Conservation (phyloP, 2,113 vertebrate species). For the Macrotis lagotis region DNA sequence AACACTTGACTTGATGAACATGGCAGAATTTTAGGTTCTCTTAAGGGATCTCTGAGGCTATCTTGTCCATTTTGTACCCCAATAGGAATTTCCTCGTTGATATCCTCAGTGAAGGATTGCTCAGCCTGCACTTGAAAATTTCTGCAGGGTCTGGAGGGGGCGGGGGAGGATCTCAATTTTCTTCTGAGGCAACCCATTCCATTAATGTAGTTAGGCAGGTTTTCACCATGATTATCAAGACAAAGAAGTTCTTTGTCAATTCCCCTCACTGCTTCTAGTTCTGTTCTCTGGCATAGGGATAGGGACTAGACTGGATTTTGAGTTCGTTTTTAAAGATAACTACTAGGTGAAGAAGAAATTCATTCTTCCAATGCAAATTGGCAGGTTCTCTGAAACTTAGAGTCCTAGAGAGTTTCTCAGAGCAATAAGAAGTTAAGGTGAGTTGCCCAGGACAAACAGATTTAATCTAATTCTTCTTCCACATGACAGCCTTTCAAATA, state of each 20-base stretch:
- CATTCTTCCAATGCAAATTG: neutral
- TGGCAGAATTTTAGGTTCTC: neutral
- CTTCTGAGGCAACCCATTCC: neutral
- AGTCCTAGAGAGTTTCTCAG: neutral
- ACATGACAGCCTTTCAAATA: neutral
- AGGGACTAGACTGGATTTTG: neutral
- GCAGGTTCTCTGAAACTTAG: neutral
- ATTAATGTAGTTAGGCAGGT: neutral
- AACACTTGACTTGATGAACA: neutral
- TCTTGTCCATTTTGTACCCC: neutral
- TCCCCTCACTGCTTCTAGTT: neutral
- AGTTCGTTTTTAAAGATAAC: neutral
- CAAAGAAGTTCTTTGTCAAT: neutral
- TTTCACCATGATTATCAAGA: neutral
- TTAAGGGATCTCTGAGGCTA: neutral
- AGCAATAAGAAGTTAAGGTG: neutral
- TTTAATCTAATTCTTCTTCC: neutral
- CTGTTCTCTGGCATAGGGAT: neutral
- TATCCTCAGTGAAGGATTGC: neutral
- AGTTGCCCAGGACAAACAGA: neutral
- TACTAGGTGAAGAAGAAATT: neutral
- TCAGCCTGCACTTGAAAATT: neutral
- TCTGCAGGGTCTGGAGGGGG: neutral
- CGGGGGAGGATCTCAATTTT: neutral
- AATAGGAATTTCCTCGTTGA: neutral